Evolutionary conservation across 1,140 invertebrate genomes (phyloP), one percentile per base, ranked within the genome.

Genomic region (Cephus cinctus): DNA sequence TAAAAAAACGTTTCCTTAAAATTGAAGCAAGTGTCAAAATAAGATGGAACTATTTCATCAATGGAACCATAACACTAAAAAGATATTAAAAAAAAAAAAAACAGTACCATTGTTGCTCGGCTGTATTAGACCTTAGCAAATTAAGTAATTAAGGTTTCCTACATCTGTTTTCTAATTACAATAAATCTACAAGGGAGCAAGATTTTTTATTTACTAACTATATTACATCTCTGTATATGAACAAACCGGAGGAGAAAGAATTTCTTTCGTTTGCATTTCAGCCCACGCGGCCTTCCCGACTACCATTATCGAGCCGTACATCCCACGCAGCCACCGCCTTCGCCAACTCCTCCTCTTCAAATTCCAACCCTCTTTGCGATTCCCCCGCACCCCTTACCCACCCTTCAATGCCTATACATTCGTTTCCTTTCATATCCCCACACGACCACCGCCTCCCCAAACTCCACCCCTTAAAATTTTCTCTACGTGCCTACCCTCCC

Each of bases 261-360:
- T 16, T 15, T 11, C 25, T 16, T 15, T 11, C 25, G 43, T 54
- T 57, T 45, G 45, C 55, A 54, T 57, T 53, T 50, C 47, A 48
- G 43, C 51, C 57, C 39, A 49, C 51, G 48, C 32, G 6, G 25
- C 9, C 15, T 21, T 31, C 30, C 32, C 43, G 27, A 23, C 48
- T 42, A 48, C 43, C 42, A 45, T 66, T 67, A 69, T 69, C 50
- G 63, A 69, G 52, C 62, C 23, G 50, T 53, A 39, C 65, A 53
- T 57, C 59, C 59, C 53, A 67, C 61, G 53, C 61, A 44, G 32
- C 44, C 43, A 43, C 48, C 52, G 40, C 50, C 53, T 8, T 4
- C 19, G 11, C n/a, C 18, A 30, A 14, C n/a, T 12, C 14, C 36
- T n/a, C 25, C 25, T 27, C 25, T 27, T 27, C 25, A 27, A 6